Conservation (phyloP, 2,113 vertebrate genomes). For the Hippoglossus stenolepis region DNA sequence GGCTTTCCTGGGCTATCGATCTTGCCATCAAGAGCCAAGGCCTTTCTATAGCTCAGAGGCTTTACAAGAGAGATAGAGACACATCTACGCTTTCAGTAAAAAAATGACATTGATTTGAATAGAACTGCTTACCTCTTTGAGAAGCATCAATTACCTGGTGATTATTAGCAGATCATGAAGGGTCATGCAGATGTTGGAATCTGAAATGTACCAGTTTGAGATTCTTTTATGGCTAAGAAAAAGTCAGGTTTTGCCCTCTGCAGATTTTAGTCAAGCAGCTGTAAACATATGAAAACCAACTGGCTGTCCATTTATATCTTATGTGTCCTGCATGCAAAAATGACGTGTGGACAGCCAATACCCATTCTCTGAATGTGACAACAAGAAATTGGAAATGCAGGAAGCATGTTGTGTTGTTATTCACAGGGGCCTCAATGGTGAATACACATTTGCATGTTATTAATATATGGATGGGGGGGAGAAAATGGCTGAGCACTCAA, state of each 20-base stretch:
- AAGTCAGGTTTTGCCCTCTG: not conserved
- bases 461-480: conserved; percentile 58
- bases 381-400: conserved; percentile 45
- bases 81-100: conserved; percentile 2
- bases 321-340: conserved; percentile 8
- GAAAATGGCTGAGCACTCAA: conserved; percentile 68
- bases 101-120: conserved; percentile 48
- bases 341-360: conserved; percentile 31
- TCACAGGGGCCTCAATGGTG: conserved; percentile 34
- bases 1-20: conserved; percentile 73
- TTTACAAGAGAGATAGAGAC: conserved; percentile 50
- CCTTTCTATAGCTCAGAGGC: conserved; percentile 50
- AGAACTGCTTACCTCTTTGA: conserved; percentile 45
- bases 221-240: not conserved
- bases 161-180: conserved; percentile 42
- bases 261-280: not conserved
- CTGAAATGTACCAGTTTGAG: not conserved
- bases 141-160: conserved; percentile 52
- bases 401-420: conserved; percentile 40
- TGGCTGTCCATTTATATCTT: conserved; percentile 1
- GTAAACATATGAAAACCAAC: not conserved
- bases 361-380: conserved; percentile 50
- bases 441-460: conserved; percentile 75
- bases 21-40: conserved; percentile 46
- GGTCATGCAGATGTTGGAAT: not conserved